Percentiles rank a stretch among this genome's conserved stretches.
These are phyloP conservation scores for Helicoverpa zea DNA, from an alignment of 1,140 invertebrate genomes.

Conservation along the genomic window DNA sequence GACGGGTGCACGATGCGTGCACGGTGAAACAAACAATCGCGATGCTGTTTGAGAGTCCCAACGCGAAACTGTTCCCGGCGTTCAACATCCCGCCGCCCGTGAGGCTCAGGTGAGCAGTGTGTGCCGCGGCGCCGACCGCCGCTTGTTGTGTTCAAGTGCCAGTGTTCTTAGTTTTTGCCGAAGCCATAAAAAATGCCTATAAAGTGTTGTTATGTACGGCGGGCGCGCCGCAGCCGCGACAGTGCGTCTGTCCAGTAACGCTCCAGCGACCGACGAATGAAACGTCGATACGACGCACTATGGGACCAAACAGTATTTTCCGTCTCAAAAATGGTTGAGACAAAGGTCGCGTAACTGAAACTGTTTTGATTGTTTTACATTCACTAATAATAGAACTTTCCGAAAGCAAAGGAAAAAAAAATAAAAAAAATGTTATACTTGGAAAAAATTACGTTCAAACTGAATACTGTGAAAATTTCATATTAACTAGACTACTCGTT, in stretches of 20 bases:
- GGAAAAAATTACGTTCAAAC: too few relatives aligned
- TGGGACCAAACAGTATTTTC: too few relatives aligned
- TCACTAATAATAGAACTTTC: too few relatives aligned
- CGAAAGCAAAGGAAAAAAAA: too few relatives aligned
- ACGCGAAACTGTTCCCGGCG: slow-evolving; percentile 84
- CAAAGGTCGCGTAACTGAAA: too few relatives aligned
- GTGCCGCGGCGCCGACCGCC: slow-evolving; percentile 52
- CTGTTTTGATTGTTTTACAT: too few relatives aligned
- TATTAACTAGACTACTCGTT: too few relatives aligned
- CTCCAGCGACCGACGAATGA: slow-evolving; percentile 64
- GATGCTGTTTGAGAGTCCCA: slow-evolving; percentile 85
- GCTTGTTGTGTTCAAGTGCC: slow-evolving; percentile 60
- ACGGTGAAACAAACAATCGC: slow-evolving; percentile 80
- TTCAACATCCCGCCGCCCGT: slow-evolving; percentile 86
- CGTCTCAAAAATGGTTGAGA: too few relatives aligned
- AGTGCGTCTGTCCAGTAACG: slow-evolving; percentile 64
- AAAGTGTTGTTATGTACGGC: slow-evolving; percentile 64
- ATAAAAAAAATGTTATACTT: too few relatives aligned
- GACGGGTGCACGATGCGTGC: slow-evolving; percentile 78
- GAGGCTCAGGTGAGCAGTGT: slow-evolving; percentile 79
- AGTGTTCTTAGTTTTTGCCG: slow-evolving; percentile 64
- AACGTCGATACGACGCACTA: slow-evolving; percentile 80
- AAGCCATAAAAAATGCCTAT: slow-evolving; percentile 67
- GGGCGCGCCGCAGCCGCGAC: slow-evolving; percentile 59
- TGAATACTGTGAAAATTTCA: too few relatives aligned